Percentiles rank a stretch among this genome's conserved stretches.
phyloP scores from a whole-genome alignment of 2,797 vertebrate genomes.

The Periophthalmus magnuspinnatus region DNA sequence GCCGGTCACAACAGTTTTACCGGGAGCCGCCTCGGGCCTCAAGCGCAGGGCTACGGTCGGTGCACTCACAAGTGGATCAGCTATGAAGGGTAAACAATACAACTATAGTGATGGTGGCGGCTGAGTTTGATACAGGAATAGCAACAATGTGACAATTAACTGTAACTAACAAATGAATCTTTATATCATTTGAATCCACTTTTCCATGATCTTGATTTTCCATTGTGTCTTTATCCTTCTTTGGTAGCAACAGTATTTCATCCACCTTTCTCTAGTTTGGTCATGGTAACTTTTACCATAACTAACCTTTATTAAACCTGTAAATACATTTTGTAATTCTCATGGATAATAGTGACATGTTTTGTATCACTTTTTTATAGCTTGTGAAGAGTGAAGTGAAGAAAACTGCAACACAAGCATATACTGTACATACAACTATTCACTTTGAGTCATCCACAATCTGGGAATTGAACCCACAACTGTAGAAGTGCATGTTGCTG shows the following conservation, averaged over 20 bases:
- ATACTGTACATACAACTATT: too few relatives aligned
- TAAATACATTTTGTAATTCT: neutral
- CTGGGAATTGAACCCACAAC: too few relatives aligned
- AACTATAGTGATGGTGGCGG: neutral
- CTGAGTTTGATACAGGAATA: too few relatives aligned
- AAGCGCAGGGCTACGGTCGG: constrained; percentile 49
- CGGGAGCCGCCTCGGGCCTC: constrained; percentile 64
- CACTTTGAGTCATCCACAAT: too few relatives aligned
- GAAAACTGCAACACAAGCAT: too few relatives aligned
- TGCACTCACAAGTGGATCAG: constrained; percentile 44
- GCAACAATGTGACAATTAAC: neutral
- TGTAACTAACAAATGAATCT: too few relatives aligned
- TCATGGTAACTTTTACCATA: neutral
- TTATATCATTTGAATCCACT: too few relatives aligned
- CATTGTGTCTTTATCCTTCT: neutral
- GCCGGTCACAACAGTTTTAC: constrained; percentile 71
- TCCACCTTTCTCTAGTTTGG: too few relatives aligned
- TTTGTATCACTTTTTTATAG: neutral
- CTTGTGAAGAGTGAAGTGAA: neutral
- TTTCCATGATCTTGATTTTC: too few relatives aligned
- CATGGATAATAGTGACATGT: neutral
- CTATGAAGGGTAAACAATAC: neutral
- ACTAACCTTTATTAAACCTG: neutral
- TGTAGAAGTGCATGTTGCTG: too few relatives aligned
- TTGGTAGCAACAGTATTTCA: too few relatives aligned